Conservation (phyloP, 2,888 invertebrate genomes). For the Oasisia sp. region DNA sequence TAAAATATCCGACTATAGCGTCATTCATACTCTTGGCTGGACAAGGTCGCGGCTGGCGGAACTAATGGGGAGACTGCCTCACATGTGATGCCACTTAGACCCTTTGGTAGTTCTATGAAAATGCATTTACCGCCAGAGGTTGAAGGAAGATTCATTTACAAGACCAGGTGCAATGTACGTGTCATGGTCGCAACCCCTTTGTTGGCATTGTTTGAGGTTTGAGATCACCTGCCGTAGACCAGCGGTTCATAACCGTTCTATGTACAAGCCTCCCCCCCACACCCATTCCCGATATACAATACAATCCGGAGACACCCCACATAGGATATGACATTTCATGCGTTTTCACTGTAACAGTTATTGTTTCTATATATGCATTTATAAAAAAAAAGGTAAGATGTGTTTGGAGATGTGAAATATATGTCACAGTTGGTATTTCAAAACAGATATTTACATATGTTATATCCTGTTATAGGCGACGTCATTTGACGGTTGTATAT, state of each 20-base stretch:
- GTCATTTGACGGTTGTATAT: neutral
- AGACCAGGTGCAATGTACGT: neutral
- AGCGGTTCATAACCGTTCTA: too few species aligned
- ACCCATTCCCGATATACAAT: too few species aligned
- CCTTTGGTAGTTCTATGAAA: neutral
- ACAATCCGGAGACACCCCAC: too few species aligned
- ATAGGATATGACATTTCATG: too few species aligned
- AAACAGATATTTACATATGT: too few species aligned
- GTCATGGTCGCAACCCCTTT: neutral
- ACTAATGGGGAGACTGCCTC: neutral
- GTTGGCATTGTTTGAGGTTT: neutral
- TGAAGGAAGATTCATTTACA: neutral
- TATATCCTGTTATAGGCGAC: too few species aligned
- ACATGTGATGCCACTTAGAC: neutral
- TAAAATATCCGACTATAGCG: neutral
- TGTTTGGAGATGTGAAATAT: too few species aligned
- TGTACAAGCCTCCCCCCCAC: too few species aligned
- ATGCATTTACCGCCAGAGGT: neutral
- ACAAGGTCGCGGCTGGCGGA: neutral
- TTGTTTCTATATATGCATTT: too few species aligned
- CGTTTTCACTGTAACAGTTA: too few species aligned
- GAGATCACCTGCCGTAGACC: neutral
- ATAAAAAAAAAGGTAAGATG: too few species aligned
- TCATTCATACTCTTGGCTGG: neutral
- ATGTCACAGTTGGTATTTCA: too few species aligned